Evolutionary conservation across 2,888 invertebrate genomes (phyloP).

Genomic region (Erebia epiphron): DNA sequence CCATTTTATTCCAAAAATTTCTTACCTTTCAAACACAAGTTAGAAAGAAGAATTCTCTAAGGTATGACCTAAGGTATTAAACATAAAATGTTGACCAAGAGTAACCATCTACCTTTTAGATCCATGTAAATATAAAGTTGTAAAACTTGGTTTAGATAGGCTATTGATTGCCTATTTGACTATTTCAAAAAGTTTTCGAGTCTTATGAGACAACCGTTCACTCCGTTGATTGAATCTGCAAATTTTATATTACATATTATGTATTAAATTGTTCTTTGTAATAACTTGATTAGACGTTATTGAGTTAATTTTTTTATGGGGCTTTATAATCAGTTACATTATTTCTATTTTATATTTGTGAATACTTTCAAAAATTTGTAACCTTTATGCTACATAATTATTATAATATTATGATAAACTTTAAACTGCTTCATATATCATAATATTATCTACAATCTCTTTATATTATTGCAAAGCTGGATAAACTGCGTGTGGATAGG

Average conservation of each 20-base stretch:
- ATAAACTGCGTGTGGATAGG: conserved; percentile 2
- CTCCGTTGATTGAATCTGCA: too few species aligned
- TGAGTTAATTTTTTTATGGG: too few species aligned
- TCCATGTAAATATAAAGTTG: neutral
- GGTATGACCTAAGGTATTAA: neutral
- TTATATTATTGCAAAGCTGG: neutral
- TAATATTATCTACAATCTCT: neutral
- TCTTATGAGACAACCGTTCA: neutral
- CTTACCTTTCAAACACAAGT: neutral
- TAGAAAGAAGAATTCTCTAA: neutral
- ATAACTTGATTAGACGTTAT: too few species aligned
- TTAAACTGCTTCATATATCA: neutral
- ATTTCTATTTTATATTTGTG: too few species aligned
- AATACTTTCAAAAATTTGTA: too few species aligned
- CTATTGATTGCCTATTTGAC: too few species aligned
- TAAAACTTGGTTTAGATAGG: neutral
- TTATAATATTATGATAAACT: neutral
- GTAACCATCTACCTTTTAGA: too few species aligned
- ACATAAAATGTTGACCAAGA: neutral
- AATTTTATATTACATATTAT: too few species aligned
- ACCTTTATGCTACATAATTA: too few species aligned
- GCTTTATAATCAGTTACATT: too few species aligned
- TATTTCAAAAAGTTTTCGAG: neutral
- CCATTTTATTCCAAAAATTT: neutral
- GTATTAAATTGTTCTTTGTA: too few species aligned